Evolutionary conservation across 2,888 invertebrate genomes (phyloP).

Genomic region (Erpobdella octoculata): DNA sequence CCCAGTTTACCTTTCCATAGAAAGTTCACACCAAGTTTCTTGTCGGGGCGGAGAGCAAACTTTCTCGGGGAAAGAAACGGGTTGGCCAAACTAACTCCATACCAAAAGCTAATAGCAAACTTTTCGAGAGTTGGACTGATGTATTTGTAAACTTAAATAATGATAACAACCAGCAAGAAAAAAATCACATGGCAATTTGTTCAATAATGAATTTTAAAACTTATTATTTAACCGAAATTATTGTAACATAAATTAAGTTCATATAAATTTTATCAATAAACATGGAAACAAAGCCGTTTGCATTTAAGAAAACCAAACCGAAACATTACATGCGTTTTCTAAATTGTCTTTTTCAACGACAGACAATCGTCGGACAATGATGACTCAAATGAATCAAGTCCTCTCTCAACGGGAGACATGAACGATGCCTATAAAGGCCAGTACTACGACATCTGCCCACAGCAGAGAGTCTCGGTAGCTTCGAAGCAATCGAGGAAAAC

Average conservation of each 20-base stretch:
- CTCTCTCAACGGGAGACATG: not conserved
- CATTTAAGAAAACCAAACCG: not conserved
- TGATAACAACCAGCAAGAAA: too few relatives aligned
- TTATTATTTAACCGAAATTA: not conserved
- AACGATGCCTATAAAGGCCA: not conserved
- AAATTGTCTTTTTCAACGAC: conserved; percentile 6
- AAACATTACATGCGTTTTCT: not conserved
- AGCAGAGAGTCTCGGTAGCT: not conserved
- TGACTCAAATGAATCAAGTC: conserved; percentile 32
- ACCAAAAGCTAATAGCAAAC: too few relatives aligned
- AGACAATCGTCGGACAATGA: conserved; percentile 37
- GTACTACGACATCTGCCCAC: not conserved
- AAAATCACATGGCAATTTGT: too few relatives aligned
- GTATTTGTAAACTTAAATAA: too few relatives aligned
- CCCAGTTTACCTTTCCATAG: too few relatives aligned
- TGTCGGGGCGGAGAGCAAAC: too few relatives aligned
- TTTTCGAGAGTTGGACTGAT: too few relatives aligned
- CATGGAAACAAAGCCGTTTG: not conserved
- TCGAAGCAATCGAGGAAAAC: conserved; percentile 6
- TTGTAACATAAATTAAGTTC: not conserved
- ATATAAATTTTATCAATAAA: not conserved
- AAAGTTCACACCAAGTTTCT: too few relatives aligned
- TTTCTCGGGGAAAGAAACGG: too few relatives aligned
- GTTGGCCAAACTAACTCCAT: too few relatives aligned
- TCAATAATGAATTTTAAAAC: too few relatives aligned